phyloP scores from a whole-genome alignment of 2,113 vertebrate genomes.

The Malurus alboscapulatus region DNA sequence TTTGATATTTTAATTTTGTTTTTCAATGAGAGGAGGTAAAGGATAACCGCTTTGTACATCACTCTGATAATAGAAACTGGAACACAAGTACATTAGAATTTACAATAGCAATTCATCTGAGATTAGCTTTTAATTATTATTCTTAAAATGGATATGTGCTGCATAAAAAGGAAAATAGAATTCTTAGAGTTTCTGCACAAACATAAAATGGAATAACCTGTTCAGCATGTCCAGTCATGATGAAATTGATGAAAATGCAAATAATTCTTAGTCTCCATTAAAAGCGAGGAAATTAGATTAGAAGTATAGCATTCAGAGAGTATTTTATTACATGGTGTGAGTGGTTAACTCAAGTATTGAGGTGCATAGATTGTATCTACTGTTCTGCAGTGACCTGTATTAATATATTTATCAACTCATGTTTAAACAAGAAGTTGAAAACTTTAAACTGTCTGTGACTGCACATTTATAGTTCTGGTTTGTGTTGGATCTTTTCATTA shows the following conservation, averaged over 20 bases:
- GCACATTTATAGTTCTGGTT: neutral
- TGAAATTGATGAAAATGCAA: conserved; percentile 7
- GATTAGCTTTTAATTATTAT: neutral
- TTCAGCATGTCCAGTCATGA: neutral
- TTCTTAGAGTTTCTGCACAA: neutral
- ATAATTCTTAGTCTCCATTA: neutral
- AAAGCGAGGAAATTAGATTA: neutral
- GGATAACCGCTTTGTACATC: neutral
- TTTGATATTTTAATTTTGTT: neutral
- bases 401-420: neutral
- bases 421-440: neutral
- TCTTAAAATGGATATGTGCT: neutral
- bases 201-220: neutral
- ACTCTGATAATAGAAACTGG: neutral
- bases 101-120: neutral
- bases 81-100: neutral
- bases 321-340: neutral
- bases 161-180: neutral
- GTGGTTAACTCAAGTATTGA: neutral
- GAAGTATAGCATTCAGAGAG: neutral
- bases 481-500: neutral
- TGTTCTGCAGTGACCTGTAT: neutral
- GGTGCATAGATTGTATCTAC: neutral
- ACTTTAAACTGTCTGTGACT: neutral
- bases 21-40: neutral